These are phyloP conservation scores for Cataglyphis livida DNA, from an alignment of 2,888 invertebrate genomes.

Conservation along the genomic window DNA sequence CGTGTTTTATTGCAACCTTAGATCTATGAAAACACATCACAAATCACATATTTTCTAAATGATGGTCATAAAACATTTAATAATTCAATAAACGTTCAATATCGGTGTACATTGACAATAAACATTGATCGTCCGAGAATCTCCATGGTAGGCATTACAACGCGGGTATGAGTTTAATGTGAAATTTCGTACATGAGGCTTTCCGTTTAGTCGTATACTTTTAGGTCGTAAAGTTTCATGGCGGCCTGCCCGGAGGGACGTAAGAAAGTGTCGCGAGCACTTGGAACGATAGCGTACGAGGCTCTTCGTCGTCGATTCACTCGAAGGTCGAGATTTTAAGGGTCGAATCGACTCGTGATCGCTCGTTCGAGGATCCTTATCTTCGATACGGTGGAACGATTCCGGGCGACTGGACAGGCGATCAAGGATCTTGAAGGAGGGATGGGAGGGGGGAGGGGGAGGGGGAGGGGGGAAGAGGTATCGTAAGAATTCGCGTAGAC, in stretches of 20 bases:
- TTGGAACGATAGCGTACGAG: conserved; percentile 62
- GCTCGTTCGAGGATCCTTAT: conserved; percentile 76
- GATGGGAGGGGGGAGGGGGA: not conserved
- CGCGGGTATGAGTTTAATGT: conserved; percentile 45
- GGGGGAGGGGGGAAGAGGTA: conserved; percentile 53
- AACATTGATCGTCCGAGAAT: not conserved
- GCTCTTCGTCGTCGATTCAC: conserved; percentile 67
- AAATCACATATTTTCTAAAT: not conserved
- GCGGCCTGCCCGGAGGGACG: conserved; percentile 51
- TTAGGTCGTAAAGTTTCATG: conserved; percentile 70
- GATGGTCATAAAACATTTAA: not conserved
- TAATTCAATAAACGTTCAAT: conserved; percentile 5
- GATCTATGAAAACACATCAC: not conserved
- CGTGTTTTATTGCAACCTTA: not conserved
- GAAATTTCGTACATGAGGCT: conserved; percentile 63
- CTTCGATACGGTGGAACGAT: conserved; percentile 72
- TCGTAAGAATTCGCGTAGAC: conserved; percentile 57
- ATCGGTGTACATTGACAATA: not conserved
- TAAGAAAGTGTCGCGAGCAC: conserved; percentile 72
- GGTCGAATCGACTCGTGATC: conserved; percentile 71
- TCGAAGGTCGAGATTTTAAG: conserved; percentile 76
- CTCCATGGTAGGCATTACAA: not conserved
- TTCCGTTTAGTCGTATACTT: conserved; percentile 69
- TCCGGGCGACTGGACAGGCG: conserved; percentile 63
- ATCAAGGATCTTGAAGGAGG: conserved; percentile 45